Percentiles rank a stretch among this genome's conserved stretches.
Evolutionary conservation across 2,888 invertebrate genomes (phyloP).

Genomic region (Scaptomyza tumidula): DNA sequence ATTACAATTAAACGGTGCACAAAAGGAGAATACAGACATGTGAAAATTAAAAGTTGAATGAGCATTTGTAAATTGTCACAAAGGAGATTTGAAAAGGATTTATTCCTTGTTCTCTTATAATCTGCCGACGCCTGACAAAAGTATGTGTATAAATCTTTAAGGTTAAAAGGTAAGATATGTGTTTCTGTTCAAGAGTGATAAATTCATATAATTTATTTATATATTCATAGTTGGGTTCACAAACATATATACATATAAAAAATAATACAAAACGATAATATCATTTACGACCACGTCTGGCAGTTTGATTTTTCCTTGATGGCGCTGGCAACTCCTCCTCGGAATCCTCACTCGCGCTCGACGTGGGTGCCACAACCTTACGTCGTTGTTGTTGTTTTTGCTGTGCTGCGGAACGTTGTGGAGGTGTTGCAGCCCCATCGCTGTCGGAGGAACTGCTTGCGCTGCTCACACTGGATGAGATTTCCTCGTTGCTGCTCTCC

Average conservation of each 20-base stretch:
- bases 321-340: slow-evolving; percentile 11
- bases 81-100: slow-evolving; percentile 35
- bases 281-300: slow-evolving; percentile 41
- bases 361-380: neutral
- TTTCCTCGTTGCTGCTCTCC: slow-evolving; percentile 23
- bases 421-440: neutral
- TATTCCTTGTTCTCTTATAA: slow-evolving; percentile 5
- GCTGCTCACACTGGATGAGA: neutral
- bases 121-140: slow-evolving; percentile 18
- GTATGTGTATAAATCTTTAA: neutral
- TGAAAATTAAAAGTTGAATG: slow-evolving; percentile 23
- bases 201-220: no score
- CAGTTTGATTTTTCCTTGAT: slow-evolving; percentile 8
- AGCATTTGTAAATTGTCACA: slow-evolving; percentile 36
- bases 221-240: neutral
- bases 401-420: slow-evolving; percentile 13
- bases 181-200: neutral
- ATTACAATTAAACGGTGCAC: slow-evolving; percentile 55
- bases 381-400: slow-evolving; percentile 23
- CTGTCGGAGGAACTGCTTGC: slow-evolving; percentile 2
- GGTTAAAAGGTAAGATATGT: neutral
- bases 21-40: slow-evolving; percentile 28
- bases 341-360: slow-evolving; percentile 24
- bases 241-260: neutral
- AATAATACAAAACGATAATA: neutral